Conservation (phyloP, 2,888 invertebrate genomes). For the Cryptus armator region DNA sequence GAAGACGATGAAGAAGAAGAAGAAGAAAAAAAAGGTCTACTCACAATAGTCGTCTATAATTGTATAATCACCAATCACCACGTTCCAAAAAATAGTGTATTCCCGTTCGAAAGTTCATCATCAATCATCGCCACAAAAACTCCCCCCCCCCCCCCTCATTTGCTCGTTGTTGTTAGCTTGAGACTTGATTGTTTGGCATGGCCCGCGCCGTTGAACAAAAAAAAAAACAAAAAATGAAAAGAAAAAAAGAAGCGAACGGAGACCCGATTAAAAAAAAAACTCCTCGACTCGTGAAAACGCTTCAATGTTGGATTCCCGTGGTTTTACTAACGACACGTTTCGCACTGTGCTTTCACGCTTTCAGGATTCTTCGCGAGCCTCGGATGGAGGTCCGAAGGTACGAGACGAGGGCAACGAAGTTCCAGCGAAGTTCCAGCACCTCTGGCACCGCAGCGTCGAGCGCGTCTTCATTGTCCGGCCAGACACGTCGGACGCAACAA, state of each 20-base stretch:
- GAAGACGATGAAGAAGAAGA: not conserved
- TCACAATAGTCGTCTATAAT: conserved; percentile 36
- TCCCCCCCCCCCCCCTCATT: conserved; percentile 62
- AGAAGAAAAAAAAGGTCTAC: conserved; percentile 29
- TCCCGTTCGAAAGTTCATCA: conserved; percentile 47
- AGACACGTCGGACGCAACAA: conserved; percentile 79
- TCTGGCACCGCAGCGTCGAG: conserved; percentile 81
- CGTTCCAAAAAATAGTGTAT: conserved; percentile 42
- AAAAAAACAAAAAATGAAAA: conserved; percentile 35
- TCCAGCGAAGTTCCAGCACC: conserved; percentile 80
- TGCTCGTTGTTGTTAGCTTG: conserved; percentile 84
- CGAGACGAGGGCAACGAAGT: conserved; percentile 68
- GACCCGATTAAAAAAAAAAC: conserved; percentile 12
- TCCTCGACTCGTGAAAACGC: conserved; percentile 42
- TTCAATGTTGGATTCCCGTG: conserved; percentile 39
- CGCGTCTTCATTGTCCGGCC: conserved; percentile 81
- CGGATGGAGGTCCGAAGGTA: conserved; percentile 78
- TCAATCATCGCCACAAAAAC: conserved; percentile 55
- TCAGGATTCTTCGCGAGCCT: conserved; percentile 82
- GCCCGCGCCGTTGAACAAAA: conserved; percentile 78
- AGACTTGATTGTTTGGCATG: conserved; percentile 84
- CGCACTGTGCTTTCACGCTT: conserved; percentile 65
- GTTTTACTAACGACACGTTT: conserved; percentile 52
- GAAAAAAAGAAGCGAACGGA: conserved; percentile 10
- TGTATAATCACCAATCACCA: conserved; percentile 39